phyloP scores from a whole-genome alignment of 2,888 invertebrate species.

The Oligia latruncula region DNA sequence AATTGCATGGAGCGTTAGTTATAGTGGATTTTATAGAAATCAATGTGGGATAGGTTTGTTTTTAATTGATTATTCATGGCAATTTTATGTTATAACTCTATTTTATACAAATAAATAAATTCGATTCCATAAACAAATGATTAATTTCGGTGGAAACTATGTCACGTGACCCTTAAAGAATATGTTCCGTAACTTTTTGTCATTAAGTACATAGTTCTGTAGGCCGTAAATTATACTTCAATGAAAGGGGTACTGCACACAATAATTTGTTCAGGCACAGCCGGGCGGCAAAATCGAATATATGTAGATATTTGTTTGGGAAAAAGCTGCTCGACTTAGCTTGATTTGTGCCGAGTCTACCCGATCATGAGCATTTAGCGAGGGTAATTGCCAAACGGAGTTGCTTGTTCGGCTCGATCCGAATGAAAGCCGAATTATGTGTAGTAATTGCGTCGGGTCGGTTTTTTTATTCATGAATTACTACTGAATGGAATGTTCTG shows the following conservation, averaged over 20 bases:
- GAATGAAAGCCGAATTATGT: not conserved
- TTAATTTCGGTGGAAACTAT: not conserved
- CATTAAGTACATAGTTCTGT: not conserved
- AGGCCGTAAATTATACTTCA: not conserved
- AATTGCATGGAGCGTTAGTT: constrained; percentile 56
- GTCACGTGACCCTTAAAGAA: not conserved
- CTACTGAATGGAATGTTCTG: too few species aligned
- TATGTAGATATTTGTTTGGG: not conserved
- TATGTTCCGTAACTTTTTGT: not conserved
- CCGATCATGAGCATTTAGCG: not conserved
- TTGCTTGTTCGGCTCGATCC: too few species aligned
- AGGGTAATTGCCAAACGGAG: not conserved
- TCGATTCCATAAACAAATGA: not conserved
- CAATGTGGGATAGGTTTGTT: constrained; percentile 35
- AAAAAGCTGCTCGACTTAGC: not conserved
- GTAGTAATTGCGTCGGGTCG: too few species aligned
- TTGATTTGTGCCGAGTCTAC: not conserved
- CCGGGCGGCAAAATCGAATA: not conserved
- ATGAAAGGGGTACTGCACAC: not conserved
- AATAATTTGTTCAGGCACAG: not conserved
- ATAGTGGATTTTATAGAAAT: constrained; percentile 57
- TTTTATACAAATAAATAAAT: not conserved
- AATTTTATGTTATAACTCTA: too few species aligned
- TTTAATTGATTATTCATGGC: not conserved
- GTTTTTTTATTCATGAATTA: not conserved